Evolutionary conservation across 2,888 invertebrate species (phyloP).

Genomic region (Rhogogaster chlorosoma): DNA sequence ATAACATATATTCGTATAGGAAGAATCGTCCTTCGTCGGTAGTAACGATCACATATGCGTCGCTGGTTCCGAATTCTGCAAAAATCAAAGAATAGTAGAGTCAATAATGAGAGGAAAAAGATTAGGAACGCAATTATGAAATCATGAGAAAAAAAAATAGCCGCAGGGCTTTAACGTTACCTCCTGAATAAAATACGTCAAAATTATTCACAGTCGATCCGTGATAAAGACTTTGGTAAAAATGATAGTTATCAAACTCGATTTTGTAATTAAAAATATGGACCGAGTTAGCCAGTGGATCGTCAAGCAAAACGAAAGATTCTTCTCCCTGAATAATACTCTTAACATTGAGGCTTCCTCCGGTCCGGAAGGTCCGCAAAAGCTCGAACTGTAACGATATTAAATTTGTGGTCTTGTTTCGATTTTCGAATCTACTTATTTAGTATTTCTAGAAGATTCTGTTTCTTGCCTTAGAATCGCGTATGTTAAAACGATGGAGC

Average conservation of each 20-base stretch:
- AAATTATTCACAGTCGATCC: slow-evolving; percentile 62
- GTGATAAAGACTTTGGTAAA: slow-evolving; percentile 68
- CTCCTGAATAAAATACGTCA: slow-evolving; percentile 66
- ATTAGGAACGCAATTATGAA: background rate
- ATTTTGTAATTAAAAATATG: slow-evolving; percentile 65
- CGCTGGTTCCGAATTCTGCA: slow-evolving; percentile 62
- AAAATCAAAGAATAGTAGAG: background rate
- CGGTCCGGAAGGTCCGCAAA: slow-evolving; percentile 63
- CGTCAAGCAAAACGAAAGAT: slow-evolving; percentile 67
- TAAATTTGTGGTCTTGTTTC: background rate
- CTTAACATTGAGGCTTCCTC: slow-evolving; percentile 64
- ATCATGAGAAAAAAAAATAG: background rate
- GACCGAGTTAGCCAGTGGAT: slow-evolving; percentile 64
- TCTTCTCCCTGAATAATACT: slow-evolving; percentile 61
- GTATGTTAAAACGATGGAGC: slow-evolving; percentile 62
- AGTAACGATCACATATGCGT: slow-evolving; percentile 64
- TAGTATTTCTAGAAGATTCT: slow-evolving; percentile 16
- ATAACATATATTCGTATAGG: slow-evolving; percentile 68
- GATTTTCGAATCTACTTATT: background rate
- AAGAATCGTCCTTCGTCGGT: slow-evolving; percentile 66
- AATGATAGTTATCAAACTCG: slow-evolving; percentile 63
- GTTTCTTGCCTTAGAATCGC: slow-evolving; percentile 58
- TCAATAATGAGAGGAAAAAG: background rate
- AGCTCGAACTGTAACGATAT: slow-evolving; percentile 60
- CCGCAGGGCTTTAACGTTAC: slow-evolving; percentile 56